Base-by-base conservation (phyloP, 1,140 invertebrate species). In the Periplaneta americana region DNA sequence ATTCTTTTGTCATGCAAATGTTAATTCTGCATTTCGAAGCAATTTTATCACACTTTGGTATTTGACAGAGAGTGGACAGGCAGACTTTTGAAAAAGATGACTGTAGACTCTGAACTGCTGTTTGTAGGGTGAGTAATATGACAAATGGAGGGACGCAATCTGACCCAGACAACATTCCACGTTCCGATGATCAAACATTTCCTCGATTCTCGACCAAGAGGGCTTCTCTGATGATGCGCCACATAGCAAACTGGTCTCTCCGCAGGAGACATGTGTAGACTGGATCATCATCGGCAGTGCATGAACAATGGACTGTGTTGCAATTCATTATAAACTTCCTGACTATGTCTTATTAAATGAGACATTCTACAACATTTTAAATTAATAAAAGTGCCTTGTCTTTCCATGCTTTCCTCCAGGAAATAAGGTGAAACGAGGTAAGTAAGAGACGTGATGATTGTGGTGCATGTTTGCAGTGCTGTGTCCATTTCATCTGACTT, bases 171-270 rank as follows among this genome's bases (percentile, higher is more conserved):
- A 80, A 31, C 81, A 76, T 77, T 34, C 81, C 81, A 34, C 39
- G 75, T 32, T 81, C 66, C 28, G 80, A 74, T 57, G 80, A 80
- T 57, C 81, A 81, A 81, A 81, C 74, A 4, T 81, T 81, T 74
- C 81, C 81, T 81, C 81, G 75, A 36, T 78, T 82, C 34, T 74
- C 78, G 5, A 74, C 78, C 39, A 82, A 82, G 66, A 79, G 82
- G 66, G 39, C 82, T n/a, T 82, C 82, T 48, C 36, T 82, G 57
- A 66, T 82, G 36, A 74, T 82, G 37, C 39, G 82, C 28, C 82
- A 82, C 17, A 74, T 82, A 74, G 82, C 82, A 57, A 82, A 79
- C 33, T 82, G 82, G 82, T 82, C 82, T 34, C 75, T 82, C 75
- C 78, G 82, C 32, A 75, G 82, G 37, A 79, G 82, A 74, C 80